Percentiles rank a stretch among this genome's conserved stretches.
Evolutionary conservation across 1,140 invertebrate species (phyloP).

Genomic region (Hyles vespertilio): DNA sequence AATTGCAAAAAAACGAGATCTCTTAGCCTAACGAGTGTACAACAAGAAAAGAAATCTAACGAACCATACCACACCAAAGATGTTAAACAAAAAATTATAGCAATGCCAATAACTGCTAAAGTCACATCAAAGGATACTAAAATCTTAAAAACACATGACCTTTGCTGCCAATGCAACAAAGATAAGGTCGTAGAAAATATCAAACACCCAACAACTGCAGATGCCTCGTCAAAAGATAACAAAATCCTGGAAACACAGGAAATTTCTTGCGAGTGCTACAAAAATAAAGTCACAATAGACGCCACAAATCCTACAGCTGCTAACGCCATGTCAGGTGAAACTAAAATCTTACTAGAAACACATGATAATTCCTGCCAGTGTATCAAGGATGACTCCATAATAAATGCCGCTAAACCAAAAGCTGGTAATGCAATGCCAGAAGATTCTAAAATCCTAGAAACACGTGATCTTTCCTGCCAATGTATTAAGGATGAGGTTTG

Average conservation of each 20-base stretch:
- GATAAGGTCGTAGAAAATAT: neutral
- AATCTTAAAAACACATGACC: neutral
- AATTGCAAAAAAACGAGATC: slow-evolving; percentile 16
- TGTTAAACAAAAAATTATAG: too few relatives aligned
- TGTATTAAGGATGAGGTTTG: slow-evolving; percentile 9
- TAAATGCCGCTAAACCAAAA: neutral
- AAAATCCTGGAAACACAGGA: too few relatives aligned
- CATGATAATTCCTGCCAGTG: too few relatives aligned
- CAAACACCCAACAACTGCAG: neutral
- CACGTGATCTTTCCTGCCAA: slow-evolving; percentile 10
- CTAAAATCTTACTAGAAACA: too few relatives aligned
- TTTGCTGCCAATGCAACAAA: slow-evolving; percentile 16
- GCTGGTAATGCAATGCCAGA: neutral
- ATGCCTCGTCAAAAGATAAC: too few relatives aligned
- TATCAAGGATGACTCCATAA: neutral
- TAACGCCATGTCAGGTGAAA: too few relatives aligned
- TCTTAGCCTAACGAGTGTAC: slow-evolving; percentile 7
- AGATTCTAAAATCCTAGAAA: neutral
- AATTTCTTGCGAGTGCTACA: too few relatives aligned
- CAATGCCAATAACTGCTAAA: neutral
- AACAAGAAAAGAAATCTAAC: slow-evolving; percentile 11
- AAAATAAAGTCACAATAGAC: too few relatives aligned
- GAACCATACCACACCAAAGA: neutral
- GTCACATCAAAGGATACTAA: too few relatives aligned
- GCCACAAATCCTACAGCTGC: too few relatives aligned